These are phyloP conservation scores for Machaerirhynchus nigripectus DNA, from an alignment of 2,113 vertebrate genomes.

Conservation along the genomic window DNA sequence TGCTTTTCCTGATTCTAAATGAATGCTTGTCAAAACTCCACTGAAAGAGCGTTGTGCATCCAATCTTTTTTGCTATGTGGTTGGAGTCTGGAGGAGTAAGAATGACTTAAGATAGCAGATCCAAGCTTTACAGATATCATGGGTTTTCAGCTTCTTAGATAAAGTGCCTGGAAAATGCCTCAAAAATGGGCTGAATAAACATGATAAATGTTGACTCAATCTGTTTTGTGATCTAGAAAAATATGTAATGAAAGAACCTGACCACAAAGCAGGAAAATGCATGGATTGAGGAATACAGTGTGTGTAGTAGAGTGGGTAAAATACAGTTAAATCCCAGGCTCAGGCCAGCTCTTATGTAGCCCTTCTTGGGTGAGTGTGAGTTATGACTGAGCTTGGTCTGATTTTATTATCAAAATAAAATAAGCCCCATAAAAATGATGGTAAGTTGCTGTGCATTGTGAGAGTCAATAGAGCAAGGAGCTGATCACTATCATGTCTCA, in stretches of 20 bases:
- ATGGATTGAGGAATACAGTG: not conserved
- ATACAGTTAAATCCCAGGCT: not conserved
- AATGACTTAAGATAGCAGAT: not conserved
- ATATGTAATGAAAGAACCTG: not conserved
- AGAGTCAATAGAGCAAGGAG: not conserved
- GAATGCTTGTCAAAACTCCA: not conserved
- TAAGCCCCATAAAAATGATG: not conserved
- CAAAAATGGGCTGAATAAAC: not conserved
- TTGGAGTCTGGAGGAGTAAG: not conserved
- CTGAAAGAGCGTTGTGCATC: not conserved
- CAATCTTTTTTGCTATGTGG: not conserved
- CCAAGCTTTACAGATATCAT: not conserved
- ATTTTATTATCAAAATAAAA: not conserved
- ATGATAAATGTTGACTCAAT: not conserved
- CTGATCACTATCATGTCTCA: not conserved
- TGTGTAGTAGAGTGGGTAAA: not conserved
- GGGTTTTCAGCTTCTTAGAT: not conserved
- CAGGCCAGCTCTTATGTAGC: not conserved
- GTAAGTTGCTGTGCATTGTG: not conserved
- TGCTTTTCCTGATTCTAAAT: not conserved
- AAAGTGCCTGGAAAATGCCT: not conserved
- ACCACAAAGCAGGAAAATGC: not conserved
- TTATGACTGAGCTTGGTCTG: not conserved
- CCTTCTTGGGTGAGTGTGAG: not conserved
- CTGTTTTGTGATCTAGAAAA: not conserved